A percentile compares a stretch with the other conserved stretches of the same genome.
These are phyloP conservation scores for Chrysolina oricalcia DNA, from an alignment of 2,888 invertebrate species.

Conservation along the genomic window DNA sequence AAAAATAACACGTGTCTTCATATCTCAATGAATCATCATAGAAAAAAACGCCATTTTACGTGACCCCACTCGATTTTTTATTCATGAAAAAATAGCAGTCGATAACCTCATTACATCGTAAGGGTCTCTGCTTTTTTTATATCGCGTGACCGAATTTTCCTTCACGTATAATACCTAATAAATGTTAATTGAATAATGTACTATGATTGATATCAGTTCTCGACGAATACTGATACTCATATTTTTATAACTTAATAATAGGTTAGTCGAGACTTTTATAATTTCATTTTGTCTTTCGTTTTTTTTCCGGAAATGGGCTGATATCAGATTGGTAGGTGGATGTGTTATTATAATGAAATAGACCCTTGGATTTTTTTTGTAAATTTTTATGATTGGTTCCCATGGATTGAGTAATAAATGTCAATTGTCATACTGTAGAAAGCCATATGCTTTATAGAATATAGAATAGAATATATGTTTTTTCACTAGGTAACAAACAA, in stretches of 20 bases:
- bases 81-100: constrained; percentile 43
- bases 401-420: neutral
- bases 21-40: constrained; percentile 6
- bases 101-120: constrained; percentile 8
- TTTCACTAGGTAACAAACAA: no score
- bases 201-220: constrained; percentile 27
- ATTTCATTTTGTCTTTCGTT: constrained; percentile 24
- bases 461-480: no score
- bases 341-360: constrained; percentile 3
- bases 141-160: constrained; percentile 36
- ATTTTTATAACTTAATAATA: constrained; percentile 30
- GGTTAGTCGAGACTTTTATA: constrained; percentile 21
- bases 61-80: constrained; percentile 49
- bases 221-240: constrained; percentile 14
- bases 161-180: constrained; percentile 30
- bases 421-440: neutral
- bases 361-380: neutral
- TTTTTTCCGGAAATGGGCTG: constrained; percentile 24
- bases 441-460: no score
- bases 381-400: neutral
- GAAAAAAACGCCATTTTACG: constrained; percentile 36
- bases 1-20: constrained; percentile 19
- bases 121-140: constrained; percentile 6
- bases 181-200: constrained; percentile 38
- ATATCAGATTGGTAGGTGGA: constrained; percentile 13